These are phyloP conservation scores for Acipenser ruthenus DNA, from an alignment of 2,797 vertebrate species.

Conservation along the genomic window DNA sequence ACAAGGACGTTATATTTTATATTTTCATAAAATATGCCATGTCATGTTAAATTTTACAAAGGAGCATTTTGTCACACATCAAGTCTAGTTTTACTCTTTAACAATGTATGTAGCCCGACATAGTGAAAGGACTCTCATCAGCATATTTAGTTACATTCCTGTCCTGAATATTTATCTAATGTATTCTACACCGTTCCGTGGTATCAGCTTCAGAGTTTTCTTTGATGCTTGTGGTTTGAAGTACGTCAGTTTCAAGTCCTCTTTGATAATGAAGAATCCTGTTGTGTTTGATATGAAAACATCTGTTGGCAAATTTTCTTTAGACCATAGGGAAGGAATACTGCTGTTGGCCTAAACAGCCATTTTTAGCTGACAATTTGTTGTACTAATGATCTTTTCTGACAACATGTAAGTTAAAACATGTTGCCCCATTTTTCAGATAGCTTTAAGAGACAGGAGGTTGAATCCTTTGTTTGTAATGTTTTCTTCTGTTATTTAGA, in stretches of 20 bases:
- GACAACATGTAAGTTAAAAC: no score
- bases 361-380: not conserved
- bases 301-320: conserved; percentile 41
- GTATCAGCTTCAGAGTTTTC: conserved; percentile 46
- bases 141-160: conserved; percentile 25
- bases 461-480: no score
- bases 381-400: no score
- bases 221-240: conserved; percentile 52
- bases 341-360: conserved; percentile 31
- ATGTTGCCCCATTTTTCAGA: no score
- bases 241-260: conserved; percentile 39
- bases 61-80: no score
- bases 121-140: conserved; percentile 17
- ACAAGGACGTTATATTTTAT: no score
- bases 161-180: conserved; percentile 47
- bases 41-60: no score
- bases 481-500: no score
- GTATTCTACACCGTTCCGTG: conserved; percentile 40
- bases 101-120: no score
- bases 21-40: no score
- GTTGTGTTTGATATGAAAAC: conserved; percentile 44
- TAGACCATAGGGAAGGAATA: conserved; percentile 28
- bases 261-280: conserved; percentile 53
- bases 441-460: no score
- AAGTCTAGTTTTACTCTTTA: no score